Evolutionary conservation across 2,888 invertebrate species (phyloP).

Genomic region (Coremacera marginata): DNA sequence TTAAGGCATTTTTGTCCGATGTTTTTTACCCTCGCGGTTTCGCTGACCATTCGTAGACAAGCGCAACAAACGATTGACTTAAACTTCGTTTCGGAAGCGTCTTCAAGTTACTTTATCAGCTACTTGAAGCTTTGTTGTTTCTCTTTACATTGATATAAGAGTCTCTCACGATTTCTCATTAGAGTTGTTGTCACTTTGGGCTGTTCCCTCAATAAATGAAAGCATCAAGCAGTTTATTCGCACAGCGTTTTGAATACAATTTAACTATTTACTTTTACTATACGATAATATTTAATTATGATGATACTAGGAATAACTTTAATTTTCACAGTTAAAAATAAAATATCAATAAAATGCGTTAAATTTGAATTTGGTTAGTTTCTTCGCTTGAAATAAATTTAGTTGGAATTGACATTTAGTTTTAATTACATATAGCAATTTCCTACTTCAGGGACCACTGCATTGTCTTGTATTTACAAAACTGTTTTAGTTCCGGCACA

Average conservation of each 20-base stretch:
- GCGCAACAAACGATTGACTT: constrained; percentile 62
- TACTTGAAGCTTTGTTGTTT: neutral
- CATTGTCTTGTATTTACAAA: too few relatives aligned
- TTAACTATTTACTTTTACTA: neutral
- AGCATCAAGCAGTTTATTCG: constrained; percentile 20
- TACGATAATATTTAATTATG: neutral
- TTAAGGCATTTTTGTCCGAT: constrained; percentile 1
- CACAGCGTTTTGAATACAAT: constrained; percentile 31
- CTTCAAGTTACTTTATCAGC: neutral
- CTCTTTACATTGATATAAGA: neutral
- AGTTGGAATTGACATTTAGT: too few relatives aligned
- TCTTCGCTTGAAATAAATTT: too few relatives aligned
- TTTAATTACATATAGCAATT: too few relatives aligned
- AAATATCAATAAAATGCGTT: too few relatives aligned
- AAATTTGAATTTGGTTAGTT: too few relatives aligned
- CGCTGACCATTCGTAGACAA: constrained; percentile 52
- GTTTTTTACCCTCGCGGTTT: neutral
- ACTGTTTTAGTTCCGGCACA: too few relatives aligned
- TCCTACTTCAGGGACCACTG: too few relatives aligned
- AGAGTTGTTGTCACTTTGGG: neutral
- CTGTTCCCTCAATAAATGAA: neutral
- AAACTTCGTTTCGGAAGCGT: constrained; percentile 51
- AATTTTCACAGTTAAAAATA: too few relatives aligned
- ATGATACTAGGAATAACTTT: neutral
- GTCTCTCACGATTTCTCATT: neutral